Percentiles rank a stretch among this genome's conserved stretches.
These are phyloP conservation scores for Lepisosteus osseus DNA, from an alignment of 2,113 vertebrate genomes.

Conservation along the genomic window DNA sequence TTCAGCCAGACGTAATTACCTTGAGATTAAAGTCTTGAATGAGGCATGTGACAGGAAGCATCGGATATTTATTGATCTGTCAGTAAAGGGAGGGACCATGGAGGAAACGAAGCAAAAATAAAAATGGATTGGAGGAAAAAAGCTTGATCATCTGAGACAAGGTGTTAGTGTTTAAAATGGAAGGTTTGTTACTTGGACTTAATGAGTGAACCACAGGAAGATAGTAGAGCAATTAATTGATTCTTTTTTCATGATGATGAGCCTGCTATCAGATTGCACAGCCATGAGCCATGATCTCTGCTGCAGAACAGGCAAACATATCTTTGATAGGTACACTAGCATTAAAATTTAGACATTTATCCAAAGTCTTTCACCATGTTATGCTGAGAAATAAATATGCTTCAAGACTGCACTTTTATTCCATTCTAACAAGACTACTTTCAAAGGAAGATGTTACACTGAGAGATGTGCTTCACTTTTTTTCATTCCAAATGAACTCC, in stretches of 20 bases:
- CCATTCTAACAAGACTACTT: too few relatives aligned
- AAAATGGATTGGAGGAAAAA: neutral
- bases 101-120: conserved; percentile 4
- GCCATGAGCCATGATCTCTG: neutral
- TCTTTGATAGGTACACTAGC: neutral
- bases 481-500: too few relatives aligned
- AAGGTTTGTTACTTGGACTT: conserved; percentile 3
- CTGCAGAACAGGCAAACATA: neutral
- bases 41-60: conserved; percentile 6
- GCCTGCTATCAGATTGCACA: neutral
- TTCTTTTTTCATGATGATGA: neutral
- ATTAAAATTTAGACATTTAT: too few relatives aligned
- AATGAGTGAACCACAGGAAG: conserved; percentile 1
- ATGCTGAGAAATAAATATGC: too few relatives aligned
- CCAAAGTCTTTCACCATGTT: too few relatives aligned
- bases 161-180: neutral
- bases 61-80: conserved; percentile 5
- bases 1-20: conserved; percentile 19
- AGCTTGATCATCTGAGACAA: conserved; percentile 6
- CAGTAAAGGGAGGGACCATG: neutral
- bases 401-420: too few relatives aligned
- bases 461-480: too few relatives aligned
- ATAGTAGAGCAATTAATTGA: neutral
- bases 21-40: conserved; percentile 17
- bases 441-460: too few relatives aligned